These are phyloP conservation scores for Malurus cyaneus DNA, from an alignment of 2,113 vertebrate genomes.

Conservation along the genomic window DNA sequence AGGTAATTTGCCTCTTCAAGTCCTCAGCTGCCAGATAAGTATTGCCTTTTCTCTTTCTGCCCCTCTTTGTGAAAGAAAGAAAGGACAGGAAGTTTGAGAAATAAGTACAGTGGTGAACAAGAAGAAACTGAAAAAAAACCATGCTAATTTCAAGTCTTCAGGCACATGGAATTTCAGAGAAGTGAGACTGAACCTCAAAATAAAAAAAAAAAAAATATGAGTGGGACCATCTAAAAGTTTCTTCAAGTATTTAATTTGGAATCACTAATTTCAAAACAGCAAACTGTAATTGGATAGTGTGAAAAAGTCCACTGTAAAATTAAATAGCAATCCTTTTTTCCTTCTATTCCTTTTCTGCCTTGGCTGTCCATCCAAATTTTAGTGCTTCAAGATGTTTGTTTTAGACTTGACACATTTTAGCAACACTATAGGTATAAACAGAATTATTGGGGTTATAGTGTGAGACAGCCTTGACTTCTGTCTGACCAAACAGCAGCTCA, in stretches of 20 bases:
- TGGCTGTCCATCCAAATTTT: neutral
- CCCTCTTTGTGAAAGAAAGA: neutral
- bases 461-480: neutral
- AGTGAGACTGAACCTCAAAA: neutral
- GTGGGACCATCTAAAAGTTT: neutral
- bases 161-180: neutral
- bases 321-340: neutral
- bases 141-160: neutral
- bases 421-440: neutral
- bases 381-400: neutral
- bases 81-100: neutral
- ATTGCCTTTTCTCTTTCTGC: neutral
- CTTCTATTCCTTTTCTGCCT: neutral
- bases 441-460: neutral
- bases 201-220: neutral
- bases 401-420: neutral
- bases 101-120: neutral
- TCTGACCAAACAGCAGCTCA: neutral
- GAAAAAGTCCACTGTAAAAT: neutral
- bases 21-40: neutral
- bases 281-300: neutral
- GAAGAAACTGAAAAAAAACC: neutral
- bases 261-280: neutral
- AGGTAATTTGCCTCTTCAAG: neutral
- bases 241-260: neutral